phyloP scores from a whole-genome alignment of 1,140 invertebrate genomes.

The Bombyx mori region DNA sequence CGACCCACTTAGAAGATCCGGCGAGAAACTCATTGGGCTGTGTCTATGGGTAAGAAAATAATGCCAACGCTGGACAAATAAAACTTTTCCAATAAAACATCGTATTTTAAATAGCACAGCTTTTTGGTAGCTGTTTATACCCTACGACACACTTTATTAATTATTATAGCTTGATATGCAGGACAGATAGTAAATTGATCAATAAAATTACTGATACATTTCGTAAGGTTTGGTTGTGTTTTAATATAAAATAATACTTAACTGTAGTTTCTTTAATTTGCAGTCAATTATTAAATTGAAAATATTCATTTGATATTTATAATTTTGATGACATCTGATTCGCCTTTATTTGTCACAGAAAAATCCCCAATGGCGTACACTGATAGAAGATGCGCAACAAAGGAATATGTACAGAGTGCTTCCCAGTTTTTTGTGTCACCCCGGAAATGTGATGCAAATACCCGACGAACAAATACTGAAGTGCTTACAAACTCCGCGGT shows the following conservation, averaged over 20 bases:
- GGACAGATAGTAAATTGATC: too few species aligned
- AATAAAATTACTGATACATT: too few species aligned
- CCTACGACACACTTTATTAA: not conserved
- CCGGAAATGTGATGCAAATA: slow-evolving; percentile 11
- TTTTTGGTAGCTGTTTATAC: not conserved
- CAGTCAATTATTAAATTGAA: too few species aligned
- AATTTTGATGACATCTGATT: slow-evolving; percentile 5
- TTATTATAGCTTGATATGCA: not conserved
- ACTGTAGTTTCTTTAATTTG: too few species aligned
- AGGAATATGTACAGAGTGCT: slow-evolving; percentile 37
- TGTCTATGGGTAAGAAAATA: not conserved
- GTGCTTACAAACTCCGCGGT: slow-evolving; percentile 10
- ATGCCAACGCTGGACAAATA: not conserved
- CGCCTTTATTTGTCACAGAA: slow-evolving; percentile 33
- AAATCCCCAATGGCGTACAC: slow-evolving; percentile 53
- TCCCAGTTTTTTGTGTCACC: slow-evolving; percentile 39
- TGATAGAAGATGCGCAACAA: slow-evolving; percentile 47
- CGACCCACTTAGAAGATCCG: too few species aligned
- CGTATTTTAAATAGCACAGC: not conserved
- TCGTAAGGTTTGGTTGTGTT: too few species aligned
- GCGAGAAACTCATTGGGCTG: too few species aligned
- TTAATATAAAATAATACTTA: too few species aligned
- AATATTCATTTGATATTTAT: not conserved
- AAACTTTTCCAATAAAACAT: not conserved
- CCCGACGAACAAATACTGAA: slow-evolving; percentile 34